These are phyloP conservation scores for Herminia tarsipennalis DNA, from an alignment of 2,888 invertebrate genomes.

Conservation along the genomic window DNA sequence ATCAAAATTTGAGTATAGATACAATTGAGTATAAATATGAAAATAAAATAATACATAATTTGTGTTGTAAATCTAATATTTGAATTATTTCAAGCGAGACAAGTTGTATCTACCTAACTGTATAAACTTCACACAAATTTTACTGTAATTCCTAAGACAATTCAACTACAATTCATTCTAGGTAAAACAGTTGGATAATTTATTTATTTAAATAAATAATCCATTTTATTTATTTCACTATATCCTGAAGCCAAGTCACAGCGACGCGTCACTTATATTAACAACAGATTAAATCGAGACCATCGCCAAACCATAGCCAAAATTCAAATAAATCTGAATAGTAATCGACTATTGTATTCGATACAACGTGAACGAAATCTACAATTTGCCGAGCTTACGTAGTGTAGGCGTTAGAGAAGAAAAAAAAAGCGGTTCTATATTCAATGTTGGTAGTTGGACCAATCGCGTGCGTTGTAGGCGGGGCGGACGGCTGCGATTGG, in stretches of 20 bases:
- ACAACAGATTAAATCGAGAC: slow-evolving; percentile 26
- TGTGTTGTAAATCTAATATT: no score
- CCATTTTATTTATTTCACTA: not conserved
- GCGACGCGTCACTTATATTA: slow-evolving; percentile 9
- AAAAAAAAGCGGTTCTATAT: slow-evolving; percentile 83
- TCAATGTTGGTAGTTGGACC: slow-evolving; percentile 77
- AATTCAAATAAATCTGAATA: slow-evolving; percentile 33
- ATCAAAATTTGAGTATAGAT: no score
- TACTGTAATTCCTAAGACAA: no score
- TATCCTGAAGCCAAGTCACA: not conserved
- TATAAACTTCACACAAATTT: no score
- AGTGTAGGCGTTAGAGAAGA: slow-evolving; percentile 84
- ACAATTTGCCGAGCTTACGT: slow-evolving; percentile 65
- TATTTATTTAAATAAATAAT: no score
- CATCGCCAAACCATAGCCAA: slow-evolving; percentile 17
- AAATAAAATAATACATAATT: no score
- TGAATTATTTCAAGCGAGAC: no score
- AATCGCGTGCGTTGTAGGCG: slow-evolving; percentile 80
- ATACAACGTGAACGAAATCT: slow-evolving; percentile 45
- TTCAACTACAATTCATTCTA: no score
- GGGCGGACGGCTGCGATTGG: slow-evolving; percentile 74
- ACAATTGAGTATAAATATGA: no score
- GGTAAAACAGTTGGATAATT: no score
- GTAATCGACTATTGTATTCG: slow-evolving; percentile 40
- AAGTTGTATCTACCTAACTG: no score